Conservation (phyloP, 2,797 vertebrate species). For the Phrynocephalus guinanensis region DNA sequence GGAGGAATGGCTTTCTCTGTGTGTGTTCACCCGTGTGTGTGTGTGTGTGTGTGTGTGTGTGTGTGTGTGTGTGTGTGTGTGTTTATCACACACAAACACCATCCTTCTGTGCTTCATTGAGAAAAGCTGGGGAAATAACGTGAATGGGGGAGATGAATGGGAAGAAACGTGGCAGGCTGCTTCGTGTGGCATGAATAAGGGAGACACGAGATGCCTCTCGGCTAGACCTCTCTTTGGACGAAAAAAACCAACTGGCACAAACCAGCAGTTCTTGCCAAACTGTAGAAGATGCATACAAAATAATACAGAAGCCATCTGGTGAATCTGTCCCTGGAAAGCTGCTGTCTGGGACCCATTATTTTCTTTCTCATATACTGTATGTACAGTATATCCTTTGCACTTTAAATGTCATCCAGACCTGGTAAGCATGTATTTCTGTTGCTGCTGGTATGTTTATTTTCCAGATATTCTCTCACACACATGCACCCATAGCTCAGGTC, state of each 20-base stretch:
- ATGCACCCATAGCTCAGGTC: not conserved
- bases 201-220: not conserved
- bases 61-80: no score
- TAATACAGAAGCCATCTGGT: not conserved
- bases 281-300: not conserved
- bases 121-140: not conserved
- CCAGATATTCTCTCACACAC: no score
- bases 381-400: not conserved
- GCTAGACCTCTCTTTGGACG: not conserved
- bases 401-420: not conserved
- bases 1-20: not conserved
- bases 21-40: no score
- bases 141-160: slow-evolving; percentile 21
- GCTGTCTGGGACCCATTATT: not conserved
- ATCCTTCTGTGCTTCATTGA: not conserved
- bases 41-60: no score
- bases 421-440: not conserved
- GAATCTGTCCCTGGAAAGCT: not conserved
- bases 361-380: not conserved
- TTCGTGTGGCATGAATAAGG: not conserved
- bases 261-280: no score
- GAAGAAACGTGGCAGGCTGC: not conserved
- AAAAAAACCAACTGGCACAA: no score
- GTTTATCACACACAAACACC: no score
- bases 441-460: no score